Base-by-base conservation (phyloP, 2,797 vertebrate genomes). In the Crocidura indochinensis region DNA sequence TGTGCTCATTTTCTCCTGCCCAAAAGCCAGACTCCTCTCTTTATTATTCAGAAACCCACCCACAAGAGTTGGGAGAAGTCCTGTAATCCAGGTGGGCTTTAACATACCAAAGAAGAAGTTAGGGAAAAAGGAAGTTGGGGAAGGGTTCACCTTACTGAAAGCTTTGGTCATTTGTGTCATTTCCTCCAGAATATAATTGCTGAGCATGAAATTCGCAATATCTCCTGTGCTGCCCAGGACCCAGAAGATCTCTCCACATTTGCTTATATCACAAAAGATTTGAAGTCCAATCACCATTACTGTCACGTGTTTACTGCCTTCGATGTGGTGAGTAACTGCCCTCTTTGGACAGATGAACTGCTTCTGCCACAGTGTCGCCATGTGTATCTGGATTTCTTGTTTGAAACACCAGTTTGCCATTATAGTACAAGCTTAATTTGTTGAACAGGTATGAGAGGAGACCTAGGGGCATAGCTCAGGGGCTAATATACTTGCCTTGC, bases 201-300 rank as follows among this genome's bases (percentile, higher is more conserved):
- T 1, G 99, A 99, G 91, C 99, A 99, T 88, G 99, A 99, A 98
- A 99, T 99, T 91, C 99, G 99, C 84, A 99, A 99, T 97, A 99
- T 99, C 97, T 99, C 99, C 10, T 99, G 99, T 95, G 99, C 99
- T 19, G 99, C 99, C 93, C 99, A 99, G 98, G 99, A 99, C 97
- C 99, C 99, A 1, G 99, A 99, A 94, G 99, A 99, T 95, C 99
- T 99, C 96, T 99, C 99, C 22, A 99, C 99, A 0, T 99, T 99
- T 95, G 99, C 99, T 29, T 99, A 99, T 97, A 99, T 99, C 98
- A 99, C 99, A 96, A 99, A 99, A 98, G 99, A 99, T 98, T 98
- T 99, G 98, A 99, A 99, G 98, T 99, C 99, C 95, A 99, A 99
- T 97, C 99, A 99, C 97, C 99, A 99, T 97, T 99, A 99, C 98